Evolutionary conservation across 2,888 invertebrate genomes (phyloP).

Genomic region (Clistopyga incitator): DNA sequence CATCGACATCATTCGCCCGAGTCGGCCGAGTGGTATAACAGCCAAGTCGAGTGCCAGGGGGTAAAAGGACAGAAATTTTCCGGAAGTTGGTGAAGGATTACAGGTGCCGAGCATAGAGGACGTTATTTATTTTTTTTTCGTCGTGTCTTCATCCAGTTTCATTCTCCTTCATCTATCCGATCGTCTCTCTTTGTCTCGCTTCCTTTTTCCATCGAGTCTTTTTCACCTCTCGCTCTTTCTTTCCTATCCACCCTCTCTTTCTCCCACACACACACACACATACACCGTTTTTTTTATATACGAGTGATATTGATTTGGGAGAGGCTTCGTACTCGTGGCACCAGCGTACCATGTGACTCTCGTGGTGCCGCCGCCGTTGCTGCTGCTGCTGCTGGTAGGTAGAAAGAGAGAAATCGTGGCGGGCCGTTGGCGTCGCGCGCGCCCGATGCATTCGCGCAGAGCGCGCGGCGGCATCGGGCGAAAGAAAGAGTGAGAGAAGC

Average conservation of each 20-base stretch:
- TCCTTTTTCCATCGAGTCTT: constrained; percentile 7
- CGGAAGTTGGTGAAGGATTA: constrained; percentile 56
- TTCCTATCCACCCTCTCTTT: constrained; percentile 21
- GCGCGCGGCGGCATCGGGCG: constrained; percentile 82
- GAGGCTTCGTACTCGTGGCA: constrained; percentile 83
- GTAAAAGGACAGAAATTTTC: constrained; percentile 29
- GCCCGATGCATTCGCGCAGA: constrained; percentile 82
- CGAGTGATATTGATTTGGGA: constrained; percentile 84
- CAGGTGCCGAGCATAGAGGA: constrained; percentile 46
- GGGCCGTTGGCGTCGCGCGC: constrained; percentile 57
- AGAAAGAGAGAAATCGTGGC: constrained; percentile 69
- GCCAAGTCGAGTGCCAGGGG: constrained; percentile 21
- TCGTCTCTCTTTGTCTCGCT: constrained; percentile 24
- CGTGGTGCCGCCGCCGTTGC: constrained; percentile 59
- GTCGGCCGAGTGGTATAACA: constrained; percentile 33
- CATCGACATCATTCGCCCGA: constrained; percentile 45
- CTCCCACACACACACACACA: constrained; percentile 19
- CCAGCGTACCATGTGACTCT: constrained; percentile 82
- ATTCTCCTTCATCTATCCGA: constrained; percentile 1
- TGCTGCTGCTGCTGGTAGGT: constrained; percentile 59
- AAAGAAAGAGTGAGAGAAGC: constrained; percentile 68
- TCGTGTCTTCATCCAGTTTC: constrained; percentile 16
- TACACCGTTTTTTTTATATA: constrained; percentile 81
- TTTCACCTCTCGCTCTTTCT: constrained; percentile 21
- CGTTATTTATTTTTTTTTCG: constrained; percentile 34